phyloP scores from a whole-genome alignment of 2,888 invertebrate species.

The Frankliniella fusca region DNA sequence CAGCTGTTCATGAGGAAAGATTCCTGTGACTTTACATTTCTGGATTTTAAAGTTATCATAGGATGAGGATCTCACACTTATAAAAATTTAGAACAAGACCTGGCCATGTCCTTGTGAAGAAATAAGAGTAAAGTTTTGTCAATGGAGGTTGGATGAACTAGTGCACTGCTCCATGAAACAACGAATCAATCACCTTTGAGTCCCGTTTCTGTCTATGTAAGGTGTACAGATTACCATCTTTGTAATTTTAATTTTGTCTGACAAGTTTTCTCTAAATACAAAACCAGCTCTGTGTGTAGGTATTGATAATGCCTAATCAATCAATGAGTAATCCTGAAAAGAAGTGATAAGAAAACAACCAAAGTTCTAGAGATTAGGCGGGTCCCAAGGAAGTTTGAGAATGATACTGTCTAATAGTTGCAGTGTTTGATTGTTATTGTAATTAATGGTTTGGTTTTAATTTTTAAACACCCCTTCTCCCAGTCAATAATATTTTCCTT shows the following conservation, averaged over 20 bases:
- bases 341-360: slow-evolving; percentile 22
- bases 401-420: slow-evolving; percentile 2
- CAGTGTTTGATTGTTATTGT: background rate
- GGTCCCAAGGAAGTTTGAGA: background rate
- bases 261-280: background rate
- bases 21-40: background rate
- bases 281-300: background rate
- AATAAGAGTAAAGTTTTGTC: too few species aligned
- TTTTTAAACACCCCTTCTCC: background rate
- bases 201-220: too few species aligned
- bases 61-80: background rate
- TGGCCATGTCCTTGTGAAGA: too few species aligned
- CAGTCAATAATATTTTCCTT: background rate
- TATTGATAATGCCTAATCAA: background rate
- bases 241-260: background rate
- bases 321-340: background rate
- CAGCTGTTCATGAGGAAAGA: background rate
- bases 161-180: too few species aligned
- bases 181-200: too few species aligned
- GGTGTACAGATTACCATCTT: background rate
- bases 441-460: background rate
- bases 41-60: background rate
- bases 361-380: slow-evolving; percentile 25
- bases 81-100: background rate
- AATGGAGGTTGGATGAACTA: too few species aligned